Evolutionary conservation across 1,140 invertebrate species (phyloP).

Genomic region (Hyles euphorbiae): DNA sequence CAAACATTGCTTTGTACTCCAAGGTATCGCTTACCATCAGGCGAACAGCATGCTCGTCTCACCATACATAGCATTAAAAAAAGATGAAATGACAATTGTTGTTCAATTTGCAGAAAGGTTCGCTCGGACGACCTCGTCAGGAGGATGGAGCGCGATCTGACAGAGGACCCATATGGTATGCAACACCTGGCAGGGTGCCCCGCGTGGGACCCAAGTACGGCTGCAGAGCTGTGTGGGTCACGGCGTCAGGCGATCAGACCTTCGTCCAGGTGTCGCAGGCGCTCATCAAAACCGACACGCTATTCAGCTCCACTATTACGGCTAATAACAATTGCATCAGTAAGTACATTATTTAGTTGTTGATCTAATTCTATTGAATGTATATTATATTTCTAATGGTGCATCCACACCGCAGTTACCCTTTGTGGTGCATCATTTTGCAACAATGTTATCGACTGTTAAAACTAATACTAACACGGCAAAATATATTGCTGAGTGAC

Average conservation of each 20-base stretch:
- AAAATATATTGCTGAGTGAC: too few relatives aligned
- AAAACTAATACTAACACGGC: too few relatives aligned
- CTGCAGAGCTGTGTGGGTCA: constrained; percentile 93
- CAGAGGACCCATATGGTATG: constrained; percentile 80
- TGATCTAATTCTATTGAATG: not conserved
- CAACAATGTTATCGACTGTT: too few relatives aligned
- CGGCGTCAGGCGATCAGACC: constrained; percentile 95
- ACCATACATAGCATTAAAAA: too few relatives aligned
- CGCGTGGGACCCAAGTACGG: constrained; percentile 86
- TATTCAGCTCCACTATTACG: constrained; percentile 90
- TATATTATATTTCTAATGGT: not conserved
- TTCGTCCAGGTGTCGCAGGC: constrained; percentile 95
- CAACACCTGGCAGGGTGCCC: constrained; percentile 87
- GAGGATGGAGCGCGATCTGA: constrained; percentile 45
- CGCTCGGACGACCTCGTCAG: constrained; percentile 82
- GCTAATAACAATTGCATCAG: constrained; percentile 91
- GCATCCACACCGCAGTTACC: too few relatives aligned
- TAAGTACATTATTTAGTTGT: constrained; percentile 49
- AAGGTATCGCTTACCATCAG: too few relatives aligned
- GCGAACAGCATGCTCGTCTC: too few relatives aligned
- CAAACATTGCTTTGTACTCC: too few relatives aligned
- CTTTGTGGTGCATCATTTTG: too few relatives aligned
- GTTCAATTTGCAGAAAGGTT: constrained; percentile 82
- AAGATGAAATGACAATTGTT: too few relatives aligned
- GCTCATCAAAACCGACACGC: constrained; percentile 91